Percentiles rank a stretch among this genome's conserved stretches.
Conservation (phyloP, 2,113 vertebrate species). For the Sinocyclocheilus maitianheensis region DNA sequence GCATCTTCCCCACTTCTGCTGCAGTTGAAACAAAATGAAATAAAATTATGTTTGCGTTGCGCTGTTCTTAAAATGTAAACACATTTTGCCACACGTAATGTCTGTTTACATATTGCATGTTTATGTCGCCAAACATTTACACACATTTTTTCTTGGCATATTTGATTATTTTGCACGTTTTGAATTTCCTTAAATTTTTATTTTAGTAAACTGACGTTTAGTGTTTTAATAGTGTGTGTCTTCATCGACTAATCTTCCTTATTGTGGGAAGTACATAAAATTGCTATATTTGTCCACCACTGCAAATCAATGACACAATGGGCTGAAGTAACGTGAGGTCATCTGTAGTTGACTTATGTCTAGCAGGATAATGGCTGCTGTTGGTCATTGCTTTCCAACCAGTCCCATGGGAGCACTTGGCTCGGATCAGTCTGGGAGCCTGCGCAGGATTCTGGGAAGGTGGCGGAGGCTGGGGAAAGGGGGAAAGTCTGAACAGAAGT, state of each 20-base stretch:
- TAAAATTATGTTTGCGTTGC: too few species aligned
- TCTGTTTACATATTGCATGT: background rate
- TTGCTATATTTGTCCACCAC: background rate
- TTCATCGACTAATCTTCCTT: background rate
- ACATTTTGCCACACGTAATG: background rate
- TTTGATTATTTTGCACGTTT: background rate
- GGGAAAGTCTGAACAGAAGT: slow-evolving; percentile 36
- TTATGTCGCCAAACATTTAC: background rate
- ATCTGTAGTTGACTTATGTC: slow-evolving; percentile 51
- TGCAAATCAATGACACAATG: slow-evolving; percentile 34
- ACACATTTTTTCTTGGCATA: background rate
- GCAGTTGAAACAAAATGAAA: too few species aligned
- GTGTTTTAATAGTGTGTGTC: background rate
- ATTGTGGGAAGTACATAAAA: background rate
- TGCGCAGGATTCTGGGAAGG: slow-evolving; percentile 53
- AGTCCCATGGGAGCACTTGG: slow-evolving; percentile 48
- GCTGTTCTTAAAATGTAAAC: too few species aligned
- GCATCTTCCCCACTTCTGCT: too few species aligned
- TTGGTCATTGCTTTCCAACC: slow-evolving; percentile 43
- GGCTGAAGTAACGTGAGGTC: slow-evolving; percentile 31
- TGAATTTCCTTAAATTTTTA: background rate
- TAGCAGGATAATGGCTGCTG: slow-evolving; percentile 30
- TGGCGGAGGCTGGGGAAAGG: slow-evolving; percentile 25
- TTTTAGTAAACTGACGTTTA: background rate
- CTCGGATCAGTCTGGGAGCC: slow-evolving; percentile 42